A percentile compares a stretch with the other conserved stretches of the same genome.
These are phyloP conservation scores for Nymphicus hollandicus DNA, from an alignment of 2,113 vertebrate genomes.

Conservation along the genomic window DNA sequence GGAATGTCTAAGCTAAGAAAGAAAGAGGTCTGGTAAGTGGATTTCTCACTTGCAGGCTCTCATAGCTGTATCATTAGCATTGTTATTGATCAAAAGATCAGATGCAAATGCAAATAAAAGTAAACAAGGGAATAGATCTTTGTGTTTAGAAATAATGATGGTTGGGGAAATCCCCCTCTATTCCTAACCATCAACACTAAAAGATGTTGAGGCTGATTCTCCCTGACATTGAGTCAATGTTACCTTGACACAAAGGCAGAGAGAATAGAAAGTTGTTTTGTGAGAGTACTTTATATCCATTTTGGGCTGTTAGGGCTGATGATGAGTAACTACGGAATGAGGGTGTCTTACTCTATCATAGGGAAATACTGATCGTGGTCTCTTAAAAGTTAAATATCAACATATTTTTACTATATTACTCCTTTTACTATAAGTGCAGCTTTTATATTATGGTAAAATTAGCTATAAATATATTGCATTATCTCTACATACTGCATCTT, in stretches of 20 bases:
- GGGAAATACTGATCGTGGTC: neutral
- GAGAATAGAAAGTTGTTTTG: neutral
- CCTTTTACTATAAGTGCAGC: neutral
- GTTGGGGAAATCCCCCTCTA: neutral
- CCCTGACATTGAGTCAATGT: neutral
- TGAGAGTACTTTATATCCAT: neutral
- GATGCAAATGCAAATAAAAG: neutral
- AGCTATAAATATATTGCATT: neutral
- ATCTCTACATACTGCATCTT: neutral
- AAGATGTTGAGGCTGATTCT: neutral
- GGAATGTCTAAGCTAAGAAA: neutral
- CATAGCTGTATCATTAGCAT: neutral
- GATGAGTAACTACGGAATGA: neutral
- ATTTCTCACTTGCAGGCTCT: neutral
- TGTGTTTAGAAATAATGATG: neutral
- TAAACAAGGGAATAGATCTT: neutral
- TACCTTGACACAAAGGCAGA: neutral
- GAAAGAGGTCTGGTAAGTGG: neutral
- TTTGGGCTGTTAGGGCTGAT: neutral
- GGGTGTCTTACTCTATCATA: neutral
- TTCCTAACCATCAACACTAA: neutral
- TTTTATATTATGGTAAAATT: neutral
- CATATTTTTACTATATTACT: neutral
- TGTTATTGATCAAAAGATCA: neutral
- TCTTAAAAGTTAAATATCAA: neutral